A percentile compares a stretch with the other conserved stretches of the same genome.
Evolutionary conservation across 2,888 invertebrate genomes (phyloP).

Genomic region (Tridacna gigas): DNA sequence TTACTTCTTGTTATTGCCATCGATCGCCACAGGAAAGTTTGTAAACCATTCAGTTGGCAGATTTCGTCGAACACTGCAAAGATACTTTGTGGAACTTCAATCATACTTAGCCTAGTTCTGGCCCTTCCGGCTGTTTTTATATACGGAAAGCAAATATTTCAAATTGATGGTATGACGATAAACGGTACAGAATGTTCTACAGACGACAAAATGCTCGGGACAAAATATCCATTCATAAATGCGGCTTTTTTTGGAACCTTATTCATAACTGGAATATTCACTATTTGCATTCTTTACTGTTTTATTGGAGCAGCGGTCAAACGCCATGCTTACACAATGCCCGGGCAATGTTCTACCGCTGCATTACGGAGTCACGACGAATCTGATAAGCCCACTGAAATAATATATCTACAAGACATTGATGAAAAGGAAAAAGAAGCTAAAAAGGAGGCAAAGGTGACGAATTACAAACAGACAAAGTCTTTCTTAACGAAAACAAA

Average conservation of each 20-base stretch:
- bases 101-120: neutral
- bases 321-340: neutral
- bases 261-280: neutral
- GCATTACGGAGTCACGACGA: neutral
- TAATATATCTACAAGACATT: neutral
- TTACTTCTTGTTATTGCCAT: neutral
- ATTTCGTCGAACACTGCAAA: neutral
- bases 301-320: neutral
- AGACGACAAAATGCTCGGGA: neutral
- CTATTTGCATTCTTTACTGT: neutral
- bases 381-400: neutral
- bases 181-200: neutral
- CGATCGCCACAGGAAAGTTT: constrained; percentile 10
- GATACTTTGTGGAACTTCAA: neutral
- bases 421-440: neutral
- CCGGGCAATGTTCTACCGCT: neutral
- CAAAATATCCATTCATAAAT: neutral
- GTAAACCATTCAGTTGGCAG: neutral
- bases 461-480: neutral
- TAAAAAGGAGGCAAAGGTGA: neutral
- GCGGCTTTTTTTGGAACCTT: neutral
- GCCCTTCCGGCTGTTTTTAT: neutral
- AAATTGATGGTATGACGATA: neutral
- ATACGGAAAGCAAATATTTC: neutral
- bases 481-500: too few species aligned